These are phyloP conservation scores for Villa cingulata DNA, from an alignment of 2,888 invertebrate genomes.

Conservation along the genomic window DNA sequence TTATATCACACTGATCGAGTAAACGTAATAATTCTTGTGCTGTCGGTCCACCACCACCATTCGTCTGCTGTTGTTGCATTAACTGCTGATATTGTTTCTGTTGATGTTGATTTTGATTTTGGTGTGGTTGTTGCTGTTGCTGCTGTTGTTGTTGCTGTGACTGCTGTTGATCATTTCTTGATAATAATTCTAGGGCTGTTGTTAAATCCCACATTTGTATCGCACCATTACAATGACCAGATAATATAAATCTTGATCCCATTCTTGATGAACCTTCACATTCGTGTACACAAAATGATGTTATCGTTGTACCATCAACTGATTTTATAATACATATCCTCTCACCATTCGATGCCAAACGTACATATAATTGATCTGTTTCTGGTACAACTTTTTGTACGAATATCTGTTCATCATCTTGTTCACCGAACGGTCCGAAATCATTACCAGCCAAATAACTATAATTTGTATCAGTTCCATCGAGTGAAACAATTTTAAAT, in stretches of 20 bases:
- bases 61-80: constrained; percentile 23
- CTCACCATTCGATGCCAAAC: constrained; percentile 90
- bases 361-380: constrained; percentile 85
- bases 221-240: constrained; percentile 84
- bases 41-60: constrained; percentile 70
- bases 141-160: constrained; percentile 44
- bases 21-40: constrained; percentile 81
- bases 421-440: constrained; percentile 90
- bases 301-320: constrained; percentile 85
- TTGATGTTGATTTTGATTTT: neutral
- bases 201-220: constrained; percentile 99
- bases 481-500: constrained; percentile 55
- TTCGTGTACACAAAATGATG: constrained; percentile 92
- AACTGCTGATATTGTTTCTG: neutral
- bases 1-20: constrained; percentile 87
- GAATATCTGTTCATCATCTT: constrained; percentile 95
- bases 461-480: constrained; percentile 50
- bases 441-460: constrained; percentile 52
- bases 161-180: constrained; percentile 60
- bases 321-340: constrained; percentile 89
- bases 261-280: constrained; percentile 92
- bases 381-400: constrained; percentile 97
- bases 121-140: neutral
- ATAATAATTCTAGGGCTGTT: constrained; percentile 73
- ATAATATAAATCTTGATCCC: constrained; percentile 81